Evolutionary conservation across 2,797 vertebrate species (phyloP), one percentile per base, ranked within the genome.

Genomic region (Micropoecilia bifurca): DNA sequence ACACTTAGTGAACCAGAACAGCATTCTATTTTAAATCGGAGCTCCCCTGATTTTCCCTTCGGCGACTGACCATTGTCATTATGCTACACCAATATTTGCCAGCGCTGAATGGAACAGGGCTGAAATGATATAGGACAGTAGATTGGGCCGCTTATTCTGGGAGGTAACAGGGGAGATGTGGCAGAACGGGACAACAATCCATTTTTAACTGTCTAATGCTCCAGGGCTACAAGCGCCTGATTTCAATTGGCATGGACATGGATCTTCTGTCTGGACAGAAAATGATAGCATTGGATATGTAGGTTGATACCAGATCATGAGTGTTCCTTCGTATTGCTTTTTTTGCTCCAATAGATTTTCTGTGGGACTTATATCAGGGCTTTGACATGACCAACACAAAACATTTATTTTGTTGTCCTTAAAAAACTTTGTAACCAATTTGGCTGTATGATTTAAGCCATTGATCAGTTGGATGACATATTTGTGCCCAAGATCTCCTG

Each of bases 81-180:
- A 79, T 47, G 30, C 76, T 30, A 25, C 46, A 4, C 71, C 75
- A 80, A 81, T 83, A 76, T 85, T 82, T 83, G 76, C 74, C 57
- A 5, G 80, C 36, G 78, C 83, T 74, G 81, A 87, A 77, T n/a
- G 0, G 72, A 55, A 76, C 22, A 0, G 41, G 71, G 48, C 53
- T 78, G 79, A 85, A 87, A 84, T 39, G 61, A 74, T 74, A 74
- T 5, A 72, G 79, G 76, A 66, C 28, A 18, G 53, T 74, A 85
- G 85, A 89, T 79, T 82, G 88, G 87, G 75, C 78, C 12, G 76
- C 69, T 85, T 87, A 84, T 89, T 91, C 78, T 74, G 75, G 84
- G 85, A 80, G 72, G 82, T 10, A 8, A 73, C 81, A 6, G 68
- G 80, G 81, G 84, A 81, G 77, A 68, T 1, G 71, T 80, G 77